Evolutionary conservation across 2,797 vertebrate species (phyloP).

Genomic region (Enteromius radiatus): DNA sequence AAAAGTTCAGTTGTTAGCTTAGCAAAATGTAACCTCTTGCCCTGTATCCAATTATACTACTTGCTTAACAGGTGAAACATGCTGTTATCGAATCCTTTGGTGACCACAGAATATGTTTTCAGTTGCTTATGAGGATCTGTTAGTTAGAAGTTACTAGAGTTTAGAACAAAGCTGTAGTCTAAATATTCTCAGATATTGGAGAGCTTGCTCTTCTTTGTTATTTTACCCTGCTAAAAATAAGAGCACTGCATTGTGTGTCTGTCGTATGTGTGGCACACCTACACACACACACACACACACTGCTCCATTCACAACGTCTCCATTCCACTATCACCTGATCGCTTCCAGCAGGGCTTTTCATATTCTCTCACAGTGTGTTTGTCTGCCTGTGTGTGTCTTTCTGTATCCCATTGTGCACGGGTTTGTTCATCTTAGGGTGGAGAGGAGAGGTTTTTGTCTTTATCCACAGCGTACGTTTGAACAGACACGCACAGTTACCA

Average conservation of each 20-base stretch:
- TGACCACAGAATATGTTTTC: neutral
- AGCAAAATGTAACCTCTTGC: neutral
- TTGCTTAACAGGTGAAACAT: neutral
- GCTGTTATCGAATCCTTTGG: neutral
- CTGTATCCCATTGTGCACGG: conserved; percentile 30
- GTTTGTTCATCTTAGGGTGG: conserved; percentile 25
- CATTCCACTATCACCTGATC: conserved; percentile 19
- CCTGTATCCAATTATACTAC: neutral
- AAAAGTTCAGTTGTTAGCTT: neutral
- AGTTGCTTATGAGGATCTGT: neutral
- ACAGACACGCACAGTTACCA: neutral
- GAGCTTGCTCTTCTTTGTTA: neutral
- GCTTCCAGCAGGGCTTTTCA: conserved; percentile 16
- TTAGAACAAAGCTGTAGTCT: conserved; percentile 3
- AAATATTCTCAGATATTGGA: neutral
- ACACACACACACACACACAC: conserved; percentile 4
- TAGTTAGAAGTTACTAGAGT: neutral
- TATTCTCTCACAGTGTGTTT: conserved; percentile 4
- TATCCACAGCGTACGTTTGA: conserved; percentile 16
- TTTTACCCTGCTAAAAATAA: conserved; percentile 25
- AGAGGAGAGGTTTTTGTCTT: conserved; percentile 5
- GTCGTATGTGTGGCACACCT: conserved; percentile 24
- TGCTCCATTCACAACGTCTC: neutral
- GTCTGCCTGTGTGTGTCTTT: neutral
- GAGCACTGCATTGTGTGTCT: conserved; percentile 4